Evolutionary conservation across 2,888 invertebrate genomes (phyloP).

Genomic region (Agrochola circellaris): DNA sequence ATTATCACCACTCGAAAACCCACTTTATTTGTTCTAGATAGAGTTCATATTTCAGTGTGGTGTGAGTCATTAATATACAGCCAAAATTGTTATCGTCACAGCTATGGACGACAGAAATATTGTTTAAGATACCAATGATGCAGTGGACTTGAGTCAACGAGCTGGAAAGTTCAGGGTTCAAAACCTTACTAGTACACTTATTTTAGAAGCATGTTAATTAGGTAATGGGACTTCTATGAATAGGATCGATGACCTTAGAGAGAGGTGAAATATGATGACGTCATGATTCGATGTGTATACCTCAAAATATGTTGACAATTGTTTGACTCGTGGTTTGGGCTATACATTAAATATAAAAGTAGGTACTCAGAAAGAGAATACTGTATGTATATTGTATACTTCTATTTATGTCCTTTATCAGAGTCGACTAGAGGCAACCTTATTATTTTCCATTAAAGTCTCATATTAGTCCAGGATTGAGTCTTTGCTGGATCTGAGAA

Average conservation of each 20-base stretch:
- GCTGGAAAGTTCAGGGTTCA: conserved; percentile 40
- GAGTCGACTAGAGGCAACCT: not conserved
- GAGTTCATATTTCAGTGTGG: conserved; percentile 36
- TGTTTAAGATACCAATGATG: conserved; percentile 56
- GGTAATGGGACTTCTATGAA: conserved; percentile 7
- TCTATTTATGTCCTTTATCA: not conserved
- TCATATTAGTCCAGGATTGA: not conserved
- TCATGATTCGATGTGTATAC: conserved; percentile 6
- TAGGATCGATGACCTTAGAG: conserved; percentile 33
- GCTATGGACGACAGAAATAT: conserved; percentile 63
- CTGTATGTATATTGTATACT: not conserved
- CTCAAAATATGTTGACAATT: conserved; percentile 9
- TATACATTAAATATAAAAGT: not conserved
- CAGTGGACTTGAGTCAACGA: conserved; percentile 27
- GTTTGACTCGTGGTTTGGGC: not conserved
- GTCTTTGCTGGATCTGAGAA: not conserved
- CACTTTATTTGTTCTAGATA: not conserved
- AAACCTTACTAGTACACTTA: conserved; percentile 22
- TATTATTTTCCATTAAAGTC: not conserved
- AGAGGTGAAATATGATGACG: conserved; percentile 26
- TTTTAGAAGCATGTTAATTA: not conserved
- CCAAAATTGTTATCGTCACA: conserved; percentile 64
- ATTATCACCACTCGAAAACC: conserved; percentile 30
- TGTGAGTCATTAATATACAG: conserved; percentile 51
- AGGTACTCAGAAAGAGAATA: not conserved